Conservation (phyloP, 2,888 invertebrate genomes). For the Pheosia gnoma region DNA sequence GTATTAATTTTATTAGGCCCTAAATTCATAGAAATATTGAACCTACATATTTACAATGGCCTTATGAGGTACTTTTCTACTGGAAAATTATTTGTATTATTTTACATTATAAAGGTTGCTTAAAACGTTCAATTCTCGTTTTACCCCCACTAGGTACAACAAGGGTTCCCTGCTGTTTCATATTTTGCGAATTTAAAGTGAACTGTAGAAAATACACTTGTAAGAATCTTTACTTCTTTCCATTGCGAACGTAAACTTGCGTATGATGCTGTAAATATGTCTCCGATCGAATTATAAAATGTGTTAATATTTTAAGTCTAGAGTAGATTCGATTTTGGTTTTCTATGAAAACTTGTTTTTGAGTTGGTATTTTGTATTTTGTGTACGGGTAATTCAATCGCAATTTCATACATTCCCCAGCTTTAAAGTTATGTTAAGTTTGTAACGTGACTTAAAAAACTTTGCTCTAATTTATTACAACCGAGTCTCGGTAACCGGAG, state of each 20-base stretch:
- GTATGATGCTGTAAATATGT: conserved; percentile 14
- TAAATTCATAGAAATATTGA: too few species aligned
- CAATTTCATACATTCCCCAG: neutral
- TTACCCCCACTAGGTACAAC: conserved; percentile 20
- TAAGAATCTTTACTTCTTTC: conserved; percentile 34
- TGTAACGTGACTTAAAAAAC: conserved; percentile 45
- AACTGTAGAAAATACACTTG: conserved; percentile 47
- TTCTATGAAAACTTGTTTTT: neutral
- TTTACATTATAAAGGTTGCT: conserved; percentile 8
- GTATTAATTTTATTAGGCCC: too few species aligned
- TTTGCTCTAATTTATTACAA: conserved; percentile 62
- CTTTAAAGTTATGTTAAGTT: conserved; percentile 20
- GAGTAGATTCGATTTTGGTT: neutral
- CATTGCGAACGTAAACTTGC: conserved; percentile 18
- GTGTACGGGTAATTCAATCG: too few species aligned
- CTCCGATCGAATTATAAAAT: neutral
- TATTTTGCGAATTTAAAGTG: conserved; percentile 44
- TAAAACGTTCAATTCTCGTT: conserved; percentile 10
- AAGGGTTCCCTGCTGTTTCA: conserved; percentile 30
- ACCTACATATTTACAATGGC: too few species aligned
- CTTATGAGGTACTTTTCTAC: neutral
- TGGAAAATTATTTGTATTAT: neutral
- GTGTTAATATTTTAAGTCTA: too few species aligned
- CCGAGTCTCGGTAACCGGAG: conserved; percentile 48
- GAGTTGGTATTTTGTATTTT: too few species aligned